phyloP scores from a whole-genome alignment of 2,797 vertebrate species.

The Phalanger gymnotis region DNA sequence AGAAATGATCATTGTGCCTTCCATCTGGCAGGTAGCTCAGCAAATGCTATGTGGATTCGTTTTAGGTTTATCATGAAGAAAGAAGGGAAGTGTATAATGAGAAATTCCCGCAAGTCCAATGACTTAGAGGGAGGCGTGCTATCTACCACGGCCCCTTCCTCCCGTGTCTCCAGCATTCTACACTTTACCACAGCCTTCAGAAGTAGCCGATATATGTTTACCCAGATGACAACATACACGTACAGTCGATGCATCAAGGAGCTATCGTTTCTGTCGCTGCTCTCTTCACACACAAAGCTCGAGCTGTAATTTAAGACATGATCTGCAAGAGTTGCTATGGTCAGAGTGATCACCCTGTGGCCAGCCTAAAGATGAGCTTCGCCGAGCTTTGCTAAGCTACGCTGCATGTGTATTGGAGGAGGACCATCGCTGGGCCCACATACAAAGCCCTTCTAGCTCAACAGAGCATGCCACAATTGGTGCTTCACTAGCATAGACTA shows the following conservation, averaged over 20 bases:
- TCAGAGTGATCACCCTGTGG: not conserved
- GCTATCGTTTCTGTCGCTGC: not conserved
- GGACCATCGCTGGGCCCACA: not conserved
- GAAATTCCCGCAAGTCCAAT: not conserved
- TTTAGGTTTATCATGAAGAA: not conserved
- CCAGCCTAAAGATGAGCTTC: not conserved
- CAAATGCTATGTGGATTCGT: not conserved
- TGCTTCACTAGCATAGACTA: not conserved
- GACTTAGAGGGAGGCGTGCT: not conserved
- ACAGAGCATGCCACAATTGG: not conserved
- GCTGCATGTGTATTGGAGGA: not conserved
- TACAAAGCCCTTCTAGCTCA: not conserved
- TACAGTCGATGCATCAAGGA: not conserved
- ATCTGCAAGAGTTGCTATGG: not conserved
- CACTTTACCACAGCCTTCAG: not conserved
- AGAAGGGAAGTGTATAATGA: not conserved
- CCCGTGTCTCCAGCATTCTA: not conserved
- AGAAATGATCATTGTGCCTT: not conserved
- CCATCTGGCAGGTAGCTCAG: not conserved
- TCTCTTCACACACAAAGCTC: not conserved
- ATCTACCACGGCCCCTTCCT: not conserved
- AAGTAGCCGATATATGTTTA: not conserved
- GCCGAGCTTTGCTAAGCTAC: not conserved
- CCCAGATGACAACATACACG: not conserved
- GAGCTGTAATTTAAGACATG: not conserved